phyloP scores from a whole-genome alignment of 2,797 vertebrate species.

The Erpetoichthys calabaricus region DNA sequence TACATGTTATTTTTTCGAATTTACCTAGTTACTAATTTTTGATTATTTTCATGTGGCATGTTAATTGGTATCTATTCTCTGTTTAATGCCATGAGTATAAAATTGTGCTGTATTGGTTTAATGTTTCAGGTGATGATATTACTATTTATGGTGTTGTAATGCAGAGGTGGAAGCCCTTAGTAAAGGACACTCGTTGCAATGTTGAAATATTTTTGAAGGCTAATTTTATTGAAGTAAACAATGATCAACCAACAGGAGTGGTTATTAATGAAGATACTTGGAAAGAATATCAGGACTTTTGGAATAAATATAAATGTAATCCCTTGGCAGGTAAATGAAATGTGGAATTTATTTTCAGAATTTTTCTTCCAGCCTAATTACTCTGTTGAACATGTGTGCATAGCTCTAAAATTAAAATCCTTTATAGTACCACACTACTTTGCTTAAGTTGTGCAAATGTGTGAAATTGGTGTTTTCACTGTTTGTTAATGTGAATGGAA shows the following conservation, averaged over 20 bases:
- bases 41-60: no score
- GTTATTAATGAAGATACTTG: conserved; percentile 65
- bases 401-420: no score
- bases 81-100: no score
- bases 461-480: no score
- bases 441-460: no score
- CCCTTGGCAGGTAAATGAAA: conserved; percentile 64
- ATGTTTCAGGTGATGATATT: conserved; percentile 72
- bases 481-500: no score
- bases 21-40: no score
- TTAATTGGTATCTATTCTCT: no score
- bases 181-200: conserved; percentile 59
- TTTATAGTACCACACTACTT: no score
- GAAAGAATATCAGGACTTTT: conserved; percentile 80
- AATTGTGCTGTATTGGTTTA: no score
- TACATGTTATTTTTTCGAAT: no score
- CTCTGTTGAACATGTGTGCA: neutral
- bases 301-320: conserved; percentile 56
- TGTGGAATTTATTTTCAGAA: neutral
- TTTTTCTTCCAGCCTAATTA: neutral
- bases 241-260: conserved; percentile 60
- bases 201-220: conserved; percentile 84
- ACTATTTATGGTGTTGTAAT: conserved; percentile 81
- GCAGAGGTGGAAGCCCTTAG: conserved; percentile 83
- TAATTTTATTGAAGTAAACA: conserved; percentile 85